These are phyloP conservation scores for Achatina immaculata DNA, from an alignment of 1,140 invertebrate genomes.

Conservation along the genomic window DNA sequence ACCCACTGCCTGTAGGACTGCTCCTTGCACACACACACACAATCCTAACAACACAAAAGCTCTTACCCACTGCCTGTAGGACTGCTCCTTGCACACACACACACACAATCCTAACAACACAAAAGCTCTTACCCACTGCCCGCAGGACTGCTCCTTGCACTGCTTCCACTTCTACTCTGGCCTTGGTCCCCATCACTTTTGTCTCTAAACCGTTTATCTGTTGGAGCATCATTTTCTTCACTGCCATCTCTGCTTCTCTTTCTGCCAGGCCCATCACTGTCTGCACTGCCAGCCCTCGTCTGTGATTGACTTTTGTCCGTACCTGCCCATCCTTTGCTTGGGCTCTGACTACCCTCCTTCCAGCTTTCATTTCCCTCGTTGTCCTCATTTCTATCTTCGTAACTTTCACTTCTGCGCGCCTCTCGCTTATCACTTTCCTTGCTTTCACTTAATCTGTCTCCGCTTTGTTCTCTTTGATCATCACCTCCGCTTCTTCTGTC, in stretches of 20 bases:
- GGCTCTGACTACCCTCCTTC: background rate
- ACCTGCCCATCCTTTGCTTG: background rate
- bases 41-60: too few species aligned
- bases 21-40: background rate
- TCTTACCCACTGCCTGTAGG: too few species aligned
- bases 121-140: background rate
- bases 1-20: background rate
- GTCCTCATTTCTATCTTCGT: background rate
- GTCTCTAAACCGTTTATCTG: background rate
- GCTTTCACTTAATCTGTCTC: background rate
- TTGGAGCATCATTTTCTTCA: background rate
- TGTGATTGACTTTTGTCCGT: background rate
- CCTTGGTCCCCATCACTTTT: background rate
- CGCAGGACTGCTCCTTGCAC: background rate
- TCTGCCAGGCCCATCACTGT: background rate
- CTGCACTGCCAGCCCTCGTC: background rate
- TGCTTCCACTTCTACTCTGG: background rate
- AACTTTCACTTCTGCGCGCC: background rate
- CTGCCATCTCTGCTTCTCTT: background rate
- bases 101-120: too few species aligned
- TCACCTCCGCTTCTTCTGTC: background rate
- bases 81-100: too few species aligned
- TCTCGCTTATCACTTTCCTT: background rate
- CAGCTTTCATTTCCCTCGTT: background rate
- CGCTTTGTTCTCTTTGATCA: background rate